phyloP scores from a whole-genome alignment of 1,140 invertebrate genomes.

The Helicorthomorpha holstii region DNA sequence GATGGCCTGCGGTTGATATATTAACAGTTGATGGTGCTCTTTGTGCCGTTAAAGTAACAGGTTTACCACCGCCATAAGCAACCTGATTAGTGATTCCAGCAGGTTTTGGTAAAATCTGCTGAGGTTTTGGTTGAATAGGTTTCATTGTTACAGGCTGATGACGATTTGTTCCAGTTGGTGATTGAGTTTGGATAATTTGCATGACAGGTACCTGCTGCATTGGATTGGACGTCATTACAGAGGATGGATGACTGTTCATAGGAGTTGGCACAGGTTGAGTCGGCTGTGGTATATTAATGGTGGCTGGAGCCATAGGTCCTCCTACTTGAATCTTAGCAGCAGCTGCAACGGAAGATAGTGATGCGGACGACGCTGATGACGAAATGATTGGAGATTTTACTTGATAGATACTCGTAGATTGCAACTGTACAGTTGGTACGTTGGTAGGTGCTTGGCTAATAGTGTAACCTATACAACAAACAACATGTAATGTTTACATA shows the following conservation, averaged over 20 bases:
- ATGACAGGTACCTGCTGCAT: constrained; percentile 10
- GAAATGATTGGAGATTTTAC: constrained; percentile 8
- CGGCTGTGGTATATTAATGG: constrained; percentile 10
- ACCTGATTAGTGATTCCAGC: constrained; percentile 1
- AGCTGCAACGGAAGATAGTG: constrained; percentile 11
- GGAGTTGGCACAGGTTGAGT: constrained; percentile 11
- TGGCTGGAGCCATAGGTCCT: background rate
- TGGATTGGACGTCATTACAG: constrained; percentile 10
- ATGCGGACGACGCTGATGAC: constrained; percentile 9
- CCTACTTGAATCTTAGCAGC: constrained; percentile 3
- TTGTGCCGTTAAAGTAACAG: background rate
- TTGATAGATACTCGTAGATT: constrained; percentile 6
- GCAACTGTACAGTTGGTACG: background rate
- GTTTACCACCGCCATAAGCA: constrained; percentile 3
- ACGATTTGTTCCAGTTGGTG: constrained; percentile 1
- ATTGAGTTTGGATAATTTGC: constrained; percentile 11
- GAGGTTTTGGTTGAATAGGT: constrained; percentile 18
- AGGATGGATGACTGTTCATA: constrained; percentile 7
- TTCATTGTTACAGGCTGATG: constrained; percentile 7
- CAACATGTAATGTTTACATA: no score
- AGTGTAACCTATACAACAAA: no score
- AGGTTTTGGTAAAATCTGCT: constrained; percentile 20
- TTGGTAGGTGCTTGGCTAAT: no score
- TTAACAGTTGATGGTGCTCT: constrained; percentile 4
- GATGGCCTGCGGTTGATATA: background rate